These are phyloP conservation scores for Scortum barcoo DNA, from an alignment of 2,113 vertebrate species.

Conservation along the genomic window DNA sequence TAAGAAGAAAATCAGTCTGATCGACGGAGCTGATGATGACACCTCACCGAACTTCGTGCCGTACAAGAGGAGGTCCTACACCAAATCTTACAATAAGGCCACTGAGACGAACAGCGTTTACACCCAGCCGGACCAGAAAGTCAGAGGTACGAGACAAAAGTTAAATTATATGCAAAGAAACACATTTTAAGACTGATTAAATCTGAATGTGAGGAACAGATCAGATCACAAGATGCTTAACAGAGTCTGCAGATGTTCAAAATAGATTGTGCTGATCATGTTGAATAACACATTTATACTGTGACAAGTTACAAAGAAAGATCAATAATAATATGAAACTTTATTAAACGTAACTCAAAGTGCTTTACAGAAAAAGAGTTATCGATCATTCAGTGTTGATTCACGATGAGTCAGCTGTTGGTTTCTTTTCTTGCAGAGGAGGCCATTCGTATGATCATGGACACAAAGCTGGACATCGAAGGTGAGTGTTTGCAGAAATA, in stretches of 20 bases:
- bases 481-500: slow-evolving; percentile 76
- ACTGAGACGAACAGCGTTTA: slow-evolving; percentile 11
- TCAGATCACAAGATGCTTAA: background rate
- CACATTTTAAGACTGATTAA: background rate
- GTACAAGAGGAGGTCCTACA: slow-evolving; percentile 22
- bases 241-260: background rate
- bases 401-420: background rate
- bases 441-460: slow-evolving; percentile 83
- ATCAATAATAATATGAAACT: background rate
- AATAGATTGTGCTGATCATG: background rate
- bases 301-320: background rate
- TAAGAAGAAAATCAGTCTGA: slow-evolving; percentile 28
- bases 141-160: slow-evolving; percentile 55
- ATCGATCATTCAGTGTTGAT: too few species aligned
- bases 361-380: background rate
- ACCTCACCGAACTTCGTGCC: slow-evolving; percentile 32
- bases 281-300: background rate
- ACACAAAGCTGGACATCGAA: slow-evolving; percentile 85
- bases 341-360: background rate
- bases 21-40: background rate
- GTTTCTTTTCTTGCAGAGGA: slow-evolving; percentile 79
- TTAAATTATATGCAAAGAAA: background rate
- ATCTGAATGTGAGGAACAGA: too few species aligned
- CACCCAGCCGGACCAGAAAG: slow-evolving; percentile 71
- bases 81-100: slow-evolving; percentile 27